Percentiles rank a stretch among this genome's conserved stretches.
phyloP scores from a whole-genome alignment of 1,140 invertebrate species.

The Drosophila kohkoa region DNA sequence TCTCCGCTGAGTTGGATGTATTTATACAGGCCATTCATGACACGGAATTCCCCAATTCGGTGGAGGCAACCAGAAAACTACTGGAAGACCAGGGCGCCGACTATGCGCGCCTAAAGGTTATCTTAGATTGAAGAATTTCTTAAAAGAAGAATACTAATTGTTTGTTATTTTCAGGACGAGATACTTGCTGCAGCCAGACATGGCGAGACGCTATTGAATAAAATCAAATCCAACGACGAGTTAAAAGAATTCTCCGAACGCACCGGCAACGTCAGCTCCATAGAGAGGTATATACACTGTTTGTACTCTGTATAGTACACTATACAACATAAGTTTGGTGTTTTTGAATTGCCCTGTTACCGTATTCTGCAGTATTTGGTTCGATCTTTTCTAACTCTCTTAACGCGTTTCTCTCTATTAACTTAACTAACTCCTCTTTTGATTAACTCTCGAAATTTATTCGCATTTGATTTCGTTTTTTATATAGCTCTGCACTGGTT shows the following conservation, averaged over 20 bases:
- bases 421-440: conserved; percentile 37
- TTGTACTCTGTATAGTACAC: conserved; percentile 12
- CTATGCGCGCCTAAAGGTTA: conserved; percentile 88
- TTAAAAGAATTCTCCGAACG: conserved; percentile 87
- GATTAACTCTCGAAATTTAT: conserved; percentile 20
- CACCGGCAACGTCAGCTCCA: conserved; percentile 95
- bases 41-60: conserved; percentile 94
- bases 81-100: conserved; percentile 88
- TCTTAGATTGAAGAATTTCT: not conserved
- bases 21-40: conserved; percentile 93
- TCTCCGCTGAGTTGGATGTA: conserved; percentile 92
- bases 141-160: not conserved
- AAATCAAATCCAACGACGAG: conserved; percentile 87
- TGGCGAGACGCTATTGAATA: conserved; percentile 92
- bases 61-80: conserved; percentile 89
- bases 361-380: conserved; percentile 28
- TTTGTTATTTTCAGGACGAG: conserved; percentile 87
- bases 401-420: conserved; percentile 30
- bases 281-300: conserved; percentile 90
- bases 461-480: conserved; percentile 48
- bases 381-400: conserved; percentile 20
- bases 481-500: conserved; percentile 82
- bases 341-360: conserved; percentile 38
- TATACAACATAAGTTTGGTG: conserved; percentile 30
- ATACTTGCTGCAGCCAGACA: conserved; percentile 92